Evolutionary conservation across 1,140 invertebrate species (phyloP).

Genomic region (Dreissena polymorpha): DNA sequence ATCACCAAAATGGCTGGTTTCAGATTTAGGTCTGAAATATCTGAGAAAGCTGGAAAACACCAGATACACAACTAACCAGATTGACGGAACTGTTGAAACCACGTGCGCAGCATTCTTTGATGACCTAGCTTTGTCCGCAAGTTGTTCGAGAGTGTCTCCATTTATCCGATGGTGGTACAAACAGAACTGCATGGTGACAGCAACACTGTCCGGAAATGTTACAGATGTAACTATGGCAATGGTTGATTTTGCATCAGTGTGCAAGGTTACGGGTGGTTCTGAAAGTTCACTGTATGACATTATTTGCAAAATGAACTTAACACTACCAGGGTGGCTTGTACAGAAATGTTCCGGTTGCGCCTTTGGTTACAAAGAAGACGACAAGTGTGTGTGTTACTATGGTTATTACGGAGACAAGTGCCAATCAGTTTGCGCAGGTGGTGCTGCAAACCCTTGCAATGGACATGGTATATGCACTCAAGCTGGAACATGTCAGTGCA

Average conservation of each 20-base stretch:
- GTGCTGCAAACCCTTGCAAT: slow-evolving; percentile 56
- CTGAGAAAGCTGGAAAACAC: background rate
- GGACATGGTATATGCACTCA: slow-evolving; percentile 58
- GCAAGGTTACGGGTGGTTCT: slow-evolving; percentile 41
- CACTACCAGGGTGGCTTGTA: slow-evolving; percentile 54
- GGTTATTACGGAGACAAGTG: slow-evolving; percentile 64
- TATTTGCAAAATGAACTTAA: slow-evolving; percentile 38
- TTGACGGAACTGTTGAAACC: slow-evolving; percentile 19
- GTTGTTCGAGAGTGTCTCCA: slow-evolving; percentile 46
- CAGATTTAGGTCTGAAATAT: slow-evolving; percentile 52
- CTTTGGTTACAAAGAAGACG: slow-evolving; percentile 54
- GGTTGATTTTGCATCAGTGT: slow-evolving; percentile 54
- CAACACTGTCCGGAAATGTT: slow-evolving; percentile 34
- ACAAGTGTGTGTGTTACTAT: slow-evolving; percentile 58
- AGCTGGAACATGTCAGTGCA: slow-evolving; percentile 59
- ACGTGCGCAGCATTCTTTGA: slow-evolving; percentile 56
- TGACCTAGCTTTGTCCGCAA: slow-evolving; percentile 20
- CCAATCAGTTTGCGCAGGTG: slow-evolving; percentile 57
- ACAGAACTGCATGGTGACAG: slow-evolving; percentile 45
- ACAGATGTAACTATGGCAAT: slow-evolving; percentile 52
- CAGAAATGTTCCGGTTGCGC: slow-evolving; percentile 56
- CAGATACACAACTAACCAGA: background rate
- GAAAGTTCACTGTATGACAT: slow-evolving; percentile 31
- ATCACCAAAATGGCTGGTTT: slow-evolving; percentile 61
- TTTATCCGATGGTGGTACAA: slow-evolving; percentile 42